Percentiles rank a stretch among this genome's conserved stretches.
These are phyloP conservation scores for Mustela nigripes DNA, from an alignment of 2,113 vertebrate genomes.

Conservation along the genomic window DNA sequence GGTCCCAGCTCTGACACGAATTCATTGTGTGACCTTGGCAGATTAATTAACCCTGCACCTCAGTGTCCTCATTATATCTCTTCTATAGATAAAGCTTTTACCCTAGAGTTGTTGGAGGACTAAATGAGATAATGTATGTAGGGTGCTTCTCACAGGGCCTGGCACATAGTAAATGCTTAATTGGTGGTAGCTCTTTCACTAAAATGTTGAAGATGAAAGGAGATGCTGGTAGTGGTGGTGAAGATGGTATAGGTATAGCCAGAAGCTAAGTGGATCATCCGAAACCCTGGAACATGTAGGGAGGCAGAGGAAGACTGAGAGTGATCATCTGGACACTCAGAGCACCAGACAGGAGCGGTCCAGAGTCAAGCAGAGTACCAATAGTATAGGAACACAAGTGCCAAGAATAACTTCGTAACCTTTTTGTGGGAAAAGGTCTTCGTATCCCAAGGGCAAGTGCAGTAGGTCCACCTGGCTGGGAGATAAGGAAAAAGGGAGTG, in stretches of 20 bases:
- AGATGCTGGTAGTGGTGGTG: background rate
- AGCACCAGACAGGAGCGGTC: conserved; percentile 31
- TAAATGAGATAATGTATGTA: conserved; percentile 59
- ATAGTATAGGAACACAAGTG: background rate
- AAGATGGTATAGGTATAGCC: conserved; percentile 9
- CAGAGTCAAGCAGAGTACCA: conserved; percentile 37
- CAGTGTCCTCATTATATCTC: conserved; percentile 40
- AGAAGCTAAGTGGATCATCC: conserved; percentile 23
- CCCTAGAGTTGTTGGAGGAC: conserved; percentile 6
- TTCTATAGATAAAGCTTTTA: conserved; percentile 48
- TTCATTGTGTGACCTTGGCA: background rate
- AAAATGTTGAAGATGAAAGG: conserved; percentile 14
- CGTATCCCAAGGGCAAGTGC: background rate
- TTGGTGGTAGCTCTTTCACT: conserved; percentile 49
- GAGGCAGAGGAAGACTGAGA: background rate
- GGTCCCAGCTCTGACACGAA: conserved; percentile 37
- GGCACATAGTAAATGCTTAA: conserved; percentile 48
- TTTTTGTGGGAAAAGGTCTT: conserved; percentile 56
- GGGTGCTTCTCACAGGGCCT: conserved; percentile 15
- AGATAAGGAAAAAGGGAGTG: conserved; percentile 2
- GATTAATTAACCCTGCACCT: conserved; percentile 28
- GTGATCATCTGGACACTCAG: conserved; percentile 39
- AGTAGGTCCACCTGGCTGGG: background rate
- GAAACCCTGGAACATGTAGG: conserved; percentile 42
- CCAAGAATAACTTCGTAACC: background rate